Base-by-base conservation (phyloP, 2,113 vertebrate species). In the Burhinus oedicnemus region DNA sequence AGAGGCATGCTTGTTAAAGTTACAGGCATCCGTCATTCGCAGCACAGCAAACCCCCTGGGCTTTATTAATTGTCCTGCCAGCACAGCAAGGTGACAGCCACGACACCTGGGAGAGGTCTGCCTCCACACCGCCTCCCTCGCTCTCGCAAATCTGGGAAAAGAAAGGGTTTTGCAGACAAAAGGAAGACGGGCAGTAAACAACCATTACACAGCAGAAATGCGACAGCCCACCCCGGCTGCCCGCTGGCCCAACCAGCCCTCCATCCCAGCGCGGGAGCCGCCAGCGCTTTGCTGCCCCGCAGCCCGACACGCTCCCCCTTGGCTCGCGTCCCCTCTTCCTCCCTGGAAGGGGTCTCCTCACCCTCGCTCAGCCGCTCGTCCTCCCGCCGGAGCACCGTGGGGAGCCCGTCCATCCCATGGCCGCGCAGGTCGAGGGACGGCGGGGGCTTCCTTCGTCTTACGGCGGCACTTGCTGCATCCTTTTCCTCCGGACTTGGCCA, bases 391-490 rank as follows among this genome's bases (percentile, higher is more conserved):
- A 36, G 74, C 38, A 0, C 52, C 34, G 4, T 4, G 0, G 11
- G 64, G 13, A 55, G 1, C 36, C 40, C 27, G 10, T 7, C n/a
- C 1, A 8, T 9, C 70, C 71, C 78, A 18, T 1, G 57, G 88
- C 45, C 1, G 2, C 4, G 38, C 20, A 65, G 72, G 40, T 19
- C 32, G 40, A 75, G 66, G 55, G 4, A 7, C 17, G 4, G 19
- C 15, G 60, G 74, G 16, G 3, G 23, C 47, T 40, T 81, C 88
- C 51, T 7, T 14, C 44, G 51, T 45, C 64, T 83, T 18, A 93
- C 38, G 11, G 92, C 32, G 5, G 89, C 94, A 51, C 97, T 93
- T 11, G 51, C 93, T n/a, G 92, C 86, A 26, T 89, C 95, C 91
- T 74, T 42, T 14, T 86, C 94, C 96, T 84, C 96, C 30, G 1